These are phyloP conservation scores for Apolygus lucorum DNA, from an alignment of 1,140 invertebrate genomes.

Conservation along the genomic window DNA sequence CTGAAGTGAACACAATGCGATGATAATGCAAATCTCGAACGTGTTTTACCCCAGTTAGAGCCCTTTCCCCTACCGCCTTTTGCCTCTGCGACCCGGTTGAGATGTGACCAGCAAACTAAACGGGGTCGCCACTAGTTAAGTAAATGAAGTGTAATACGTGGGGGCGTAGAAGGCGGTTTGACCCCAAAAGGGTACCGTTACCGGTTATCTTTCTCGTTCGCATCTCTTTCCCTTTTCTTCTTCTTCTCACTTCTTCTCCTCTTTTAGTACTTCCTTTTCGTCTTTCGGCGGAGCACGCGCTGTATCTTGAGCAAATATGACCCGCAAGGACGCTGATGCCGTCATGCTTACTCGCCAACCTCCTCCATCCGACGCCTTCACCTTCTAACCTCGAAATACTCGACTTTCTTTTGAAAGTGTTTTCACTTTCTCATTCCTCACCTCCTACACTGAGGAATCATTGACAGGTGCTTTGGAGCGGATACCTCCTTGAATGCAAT, in stretches of 20 bases:
- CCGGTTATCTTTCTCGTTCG: conserved; percentile 14
- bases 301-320: background rate
- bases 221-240: conserved; percentile 8
- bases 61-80: background rate
- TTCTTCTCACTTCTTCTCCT: background rate
- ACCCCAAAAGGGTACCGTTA: conserved; percentile 21
- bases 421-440: background rate
- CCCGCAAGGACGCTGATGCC: background rate
- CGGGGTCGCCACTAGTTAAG: conserved; percentile 19
- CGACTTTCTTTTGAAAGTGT: background rate
- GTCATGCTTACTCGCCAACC: background rate
- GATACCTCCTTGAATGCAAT: no score
- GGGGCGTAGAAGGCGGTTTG: conserved; percentile 12
- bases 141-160: conserved; percentile 24
- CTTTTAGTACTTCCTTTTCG: background rate
- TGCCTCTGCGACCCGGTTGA: background rate
- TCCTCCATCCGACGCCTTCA: background rate
- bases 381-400: background rate
- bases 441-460: background rate
- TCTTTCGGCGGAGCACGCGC: background rate
- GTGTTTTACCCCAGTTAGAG: background rate
- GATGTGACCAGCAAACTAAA: conserved; percentile 22
- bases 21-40: background rate
- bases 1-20: no score
- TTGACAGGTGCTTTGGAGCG: background rate